Evolutionary conservation across 2,113 vertebrate species (phyloP).

Genomic region (Microtus montanus): DNA sequence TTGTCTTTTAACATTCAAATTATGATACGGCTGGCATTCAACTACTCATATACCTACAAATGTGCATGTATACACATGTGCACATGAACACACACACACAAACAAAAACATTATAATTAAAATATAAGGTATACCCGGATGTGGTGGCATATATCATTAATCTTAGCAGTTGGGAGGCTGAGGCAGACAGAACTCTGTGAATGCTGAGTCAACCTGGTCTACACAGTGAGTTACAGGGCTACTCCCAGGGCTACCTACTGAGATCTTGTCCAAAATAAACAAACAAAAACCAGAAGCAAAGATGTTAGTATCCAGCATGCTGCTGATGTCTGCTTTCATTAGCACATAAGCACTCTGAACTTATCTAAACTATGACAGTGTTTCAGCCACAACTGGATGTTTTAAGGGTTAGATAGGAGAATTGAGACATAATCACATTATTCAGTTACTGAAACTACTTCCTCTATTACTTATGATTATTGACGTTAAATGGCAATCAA

Average conservation of each 20-base stretch:
- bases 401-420: background rate
- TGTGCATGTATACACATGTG: no score
- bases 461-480: slow-evolving; percentile 55
- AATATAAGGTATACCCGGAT: no score
- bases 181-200: background rate
- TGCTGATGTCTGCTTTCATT: background rate
- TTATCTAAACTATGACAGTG: background rate
- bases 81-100: no score
- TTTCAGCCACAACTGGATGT: background rate
- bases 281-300: slow-evolving; percentile 11
- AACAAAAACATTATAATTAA: background rate
- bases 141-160: background rate
- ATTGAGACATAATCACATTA: background rate
- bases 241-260: background rate
- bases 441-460: slow-evolving; percentile 36
- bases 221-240: no score
- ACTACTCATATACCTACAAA: background rate
- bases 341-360: slow-evolving; percentile 11
- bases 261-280: background rate
- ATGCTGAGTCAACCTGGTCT: background rate
- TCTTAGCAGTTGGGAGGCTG: background rate
- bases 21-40: no score
- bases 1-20: background rate
- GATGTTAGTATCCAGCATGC: background rate
- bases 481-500: slow-evolving; percentile 59